A percentile compares a stretch with the other conserved stretches of the same genome.
phyloP scores from a whole-genome alignment of 2,888 invertebrate species.

The Clepsis dumicolana region DNA sequence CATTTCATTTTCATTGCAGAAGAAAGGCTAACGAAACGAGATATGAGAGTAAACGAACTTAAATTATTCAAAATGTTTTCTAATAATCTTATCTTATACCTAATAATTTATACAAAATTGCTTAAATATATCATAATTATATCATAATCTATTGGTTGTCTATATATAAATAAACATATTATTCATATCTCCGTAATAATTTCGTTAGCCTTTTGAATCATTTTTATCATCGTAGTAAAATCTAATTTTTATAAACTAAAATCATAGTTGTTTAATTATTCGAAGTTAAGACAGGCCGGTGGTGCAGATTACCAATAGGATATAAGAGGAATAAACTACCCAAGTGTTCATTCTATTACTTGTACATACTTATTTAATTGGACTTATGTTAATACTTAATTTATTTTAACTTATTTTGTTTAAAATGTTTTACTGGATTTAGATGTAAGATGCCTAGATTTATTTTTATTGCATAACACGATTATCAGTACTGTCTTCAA shows the following conservation, averaged over 20 bases:
- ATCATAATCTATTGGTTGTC: too few relatives aligned
- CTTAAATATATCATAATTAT: too few relatives aligned
- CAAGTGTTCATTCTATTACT: constrained; percentile 71
- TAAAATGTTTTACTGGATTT: constrained; percentile 8
- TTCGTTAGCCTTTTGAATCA: not conserved
- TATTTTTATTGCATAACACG: too few relatives aligned
- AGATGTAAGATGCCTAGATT: too few relatives aligned
- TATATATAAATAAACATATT: too few relatives aligned
- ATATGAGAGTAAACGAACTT: not conserved
- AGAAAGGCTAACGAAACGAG: not conserved
- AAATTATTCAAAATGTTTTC: not conserved
- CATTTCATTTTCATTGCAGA: not conserved
- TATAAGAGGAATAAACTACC: constrained; percentile 65
- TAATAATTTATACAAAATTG: too few relatives aligned
- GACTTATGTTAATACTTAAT: constrained; percentile 39
- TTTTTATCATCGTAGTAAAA: not conserved
- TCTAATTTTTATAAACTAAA: not conserved
- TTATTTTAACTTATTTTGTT: constrained; percentile 46
- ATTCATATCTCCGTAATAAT: not conserved
- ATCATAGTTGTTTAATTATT: constrained; percentile 13
- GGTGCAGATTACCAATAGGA: constrained; percentile 85
- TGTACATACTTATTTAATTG: constrained; percentile 56
- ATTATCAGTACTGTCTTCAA: too few relatives aligned
- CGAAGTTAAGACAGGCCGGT: constrained; percentile 72
- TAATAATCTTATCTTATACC: too few relatives aligned